phyloP scores from a whole-genome alignment of 2,888 invertebrate genomes.

The Celastrina argiolus region DNA sequence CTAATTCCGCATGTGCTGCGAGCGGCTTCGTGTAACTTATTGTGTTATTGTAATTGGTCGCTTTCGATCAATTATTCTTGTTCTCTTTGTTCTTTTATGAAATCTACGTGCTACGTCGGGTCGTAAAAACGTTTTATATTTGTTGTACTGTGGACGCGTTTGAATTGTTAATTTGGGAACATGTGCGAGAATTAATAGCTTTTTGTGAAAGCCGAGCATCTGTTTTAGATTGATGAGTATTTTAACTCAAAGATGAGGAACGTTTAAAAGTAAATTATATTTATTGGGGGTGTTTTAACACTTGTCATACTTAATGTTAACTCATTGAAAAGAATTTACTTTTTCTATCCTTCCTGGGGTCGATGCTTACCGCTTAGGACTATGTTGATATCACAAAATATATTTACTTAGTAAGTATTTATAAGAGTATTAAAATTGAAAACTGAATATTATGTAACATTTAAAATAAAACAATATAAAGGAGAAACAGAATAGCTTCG shows the following conservation, averaged over 20 bases:
- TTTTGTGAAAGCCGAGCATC: constrained; percentile 8
- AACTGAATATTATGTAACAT: background rate
- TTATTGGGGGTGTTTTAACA: background rate
- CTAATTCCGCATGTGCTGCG: background rate
- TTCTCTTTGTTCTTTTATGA: background rate
- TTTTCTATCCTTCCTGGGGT: too few relatives aligned
- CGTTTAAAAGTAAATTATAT: background rate
- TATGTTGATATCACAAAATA: too few relatives aligned
- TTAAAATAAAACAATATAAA: background rate
- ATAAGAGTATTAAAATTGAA: too few relatives aligned
- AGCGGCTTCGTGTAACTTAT: background rate
- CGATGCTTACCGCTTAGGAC: too few relatives aligned
- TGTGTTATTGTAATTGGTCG: background rate
- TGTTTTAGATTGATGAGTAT: background rate
- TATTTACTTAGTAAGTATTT: too few relatives aligned
- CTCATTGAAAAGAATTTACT: background rate
- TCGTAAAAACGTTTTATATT: background rate
- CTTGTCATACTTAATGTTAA: background rate
- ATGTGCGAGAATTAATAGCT: constrained; percentile 11
- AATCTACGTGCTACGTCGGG: background rate
- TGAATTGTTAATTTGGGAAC: background rate
- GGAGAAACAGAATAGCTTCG: background rate
- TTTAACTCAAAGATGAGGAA: background rate
- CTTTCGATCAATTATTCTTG: background rate
- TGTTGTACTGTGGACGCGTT: background rate